These are phyloP conservation scores for Homarus americanus DNA, from an alignment of 1,140 invertebrate species.

Conservation along the genomic window DNA sequence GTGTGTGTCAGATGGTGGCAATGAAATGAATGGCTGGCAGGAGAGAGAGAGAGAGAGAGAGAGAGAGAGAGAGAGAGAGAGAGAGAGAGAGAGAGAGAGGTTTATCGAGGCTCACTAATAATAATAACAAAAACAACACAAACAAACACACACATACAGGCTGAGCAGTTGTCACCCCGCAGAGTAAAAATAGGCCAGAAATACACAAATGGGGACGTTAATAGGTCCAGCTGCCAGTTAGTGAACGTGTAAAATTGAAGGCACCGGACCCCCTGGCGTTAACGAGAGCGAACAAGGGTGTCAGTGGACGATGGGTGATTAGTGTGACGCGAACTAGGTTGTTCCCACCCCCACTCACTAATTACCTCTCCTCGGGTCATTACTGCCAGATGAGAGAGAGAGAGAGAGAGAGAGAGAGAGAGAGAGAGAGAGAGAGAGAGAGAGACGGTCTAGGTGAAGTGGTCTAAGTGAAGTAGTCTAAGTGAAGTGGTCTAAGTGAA, in stretches of 20 bases:
- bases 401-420: background rate
- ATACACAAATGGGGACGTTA: background rate
- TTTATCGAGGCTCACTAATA: background rate
- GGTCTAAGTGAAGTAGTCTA: no score
- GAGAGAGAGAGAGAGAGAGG: constrained; percentile 23
- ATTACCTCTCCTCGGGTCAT: no score
- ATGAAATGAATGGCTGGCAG: background rate
- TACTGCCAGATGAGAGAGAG: no score
- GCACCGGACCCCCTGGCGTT: background rate
- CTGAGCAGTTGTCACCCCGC: no score
- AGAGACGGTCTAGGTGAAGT: no score
- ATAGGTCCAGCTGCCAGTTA: background rate
- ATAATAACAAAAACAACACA: no score
- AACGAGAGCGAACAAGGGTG: background rate
- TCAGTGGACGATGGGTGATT: background rate
- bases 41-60: constrained; percentile 37
- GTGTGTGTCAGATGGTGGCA: background rate
- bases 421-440: no score
- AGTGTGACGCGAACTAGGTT: no score
- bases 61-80: constrained; percentile 31
- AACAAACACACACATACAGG: no score
- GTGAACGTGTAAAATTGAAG: background rate
- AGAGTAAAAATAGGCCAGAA: background rate
- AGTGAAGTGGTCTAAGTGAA: no score
- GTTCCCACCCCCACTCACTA: no score